A percentile compares a stretch with the other conserved stretches of the same genome.
Evolutionary conservation across 1,140 invertebrate genomes (phyloP).

Genomic region (Monomorium pharaonis): DNA sequence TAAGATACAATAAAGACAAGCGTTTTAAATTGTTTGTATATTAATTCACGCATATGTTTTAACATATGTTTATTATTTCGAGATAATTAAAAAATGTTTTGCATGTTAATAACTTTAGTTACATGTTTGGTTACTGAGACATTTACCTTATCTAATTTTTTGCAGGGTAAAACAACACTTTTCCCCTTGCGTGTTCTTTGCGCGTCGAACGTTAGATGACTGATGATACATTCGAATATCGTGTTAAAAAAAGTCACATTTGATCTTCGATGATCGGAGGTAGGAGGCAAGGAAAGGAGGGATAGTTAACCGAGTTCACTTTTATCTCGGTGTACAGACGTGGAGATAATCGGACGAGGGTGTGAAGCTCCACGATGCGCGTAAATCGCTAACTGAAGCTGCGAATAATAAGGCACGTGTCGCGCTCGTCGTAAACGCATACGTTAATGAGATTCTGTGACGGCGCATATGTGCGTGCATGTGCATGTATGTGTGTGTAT

Average conservation of each 20-base stretch:
- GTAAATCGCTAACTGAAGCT: constrained; percentile 33
- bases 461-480: neutral
- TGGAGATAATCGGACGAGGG: neutral
- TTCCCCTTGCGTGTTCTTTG: neutral
- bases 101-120: no score
- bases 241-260: neutral
- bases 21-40: no score
- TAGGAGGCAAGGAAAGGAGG: neutral
- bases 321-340: neutral
- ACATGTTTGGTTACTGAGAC: no score
- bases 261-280: neutral
- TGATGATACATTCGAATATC: neutral
- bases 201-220: neutral
- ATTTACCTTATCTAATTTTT: neutral
- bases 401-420: constrained; percentile 13
- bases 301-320: neutral
- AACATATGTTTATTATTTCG: no score
- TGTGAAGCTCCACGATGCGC: constrained; percentile 15
- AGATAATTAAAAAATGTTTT: no score
- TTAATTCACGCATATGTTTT: no score
- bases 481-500: neutral
- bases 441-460: constrained; percentile 21
- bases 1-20: no score
- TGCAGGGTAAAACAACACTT: neutral
- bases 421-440: constrained; percentile 16